Conservation (phyloP, 2,797 vertebrate species). For the Paramormyrops hopkinsi region DNA sequence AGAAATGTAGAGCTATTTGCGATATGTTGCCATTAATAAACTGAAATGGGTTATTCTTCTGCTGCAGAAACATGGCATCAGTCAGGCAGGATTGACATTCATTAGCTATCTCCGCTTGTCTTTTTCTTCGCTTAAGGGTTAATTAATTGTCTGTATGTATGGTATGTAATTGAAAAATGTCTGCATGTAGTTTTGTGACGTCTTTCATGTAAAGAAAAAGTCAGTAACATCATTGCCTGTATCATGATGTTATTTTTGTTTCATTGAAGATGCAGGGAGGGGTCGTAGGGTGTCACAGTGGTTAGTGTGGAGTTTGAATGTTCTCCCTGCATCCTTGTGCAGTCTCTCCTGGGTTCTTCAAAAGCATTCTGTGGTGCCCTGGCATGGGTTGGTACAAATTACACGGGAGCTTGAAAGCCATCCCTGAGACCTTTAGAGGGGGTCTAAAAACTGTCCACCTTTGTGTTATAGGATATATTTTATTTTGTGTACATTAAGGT, state of each 20-base stretch:
- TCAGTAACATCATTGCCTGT: not conserved
- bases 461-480: not conserved
- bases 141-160: not conserved
- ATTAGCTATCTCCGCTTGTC: not conserved
- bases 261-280: not conserved
- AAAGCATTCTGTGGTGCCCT: not conserved
- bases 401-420: not conserved
- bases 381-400: not conserved
- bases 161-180: not conserved
- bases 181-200: not conserved
- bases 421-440: not conserved
- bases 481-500: not conserved
- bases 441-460: not conserved
- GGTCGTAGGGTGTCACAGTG: not conserved
- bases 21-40: not conserved
- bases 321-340: not conserved
- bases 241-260: not conserved
- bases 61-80: not conserved
- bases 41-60: not conserved
- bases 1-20: not conserved
- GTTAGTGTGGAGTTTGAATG: not conserved
- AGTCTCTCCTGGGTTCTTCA: not conserved
- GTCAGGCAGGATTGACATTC: not conserved
- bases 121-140: not conserved
- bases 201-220: not conserved